A percentile compares a stretch with the other conserved stretches of the same genome.
phyloP scores from a whole-genome alignment of 2,888 invertebrate genomes.

The Ormyrus thymus region DNA sequence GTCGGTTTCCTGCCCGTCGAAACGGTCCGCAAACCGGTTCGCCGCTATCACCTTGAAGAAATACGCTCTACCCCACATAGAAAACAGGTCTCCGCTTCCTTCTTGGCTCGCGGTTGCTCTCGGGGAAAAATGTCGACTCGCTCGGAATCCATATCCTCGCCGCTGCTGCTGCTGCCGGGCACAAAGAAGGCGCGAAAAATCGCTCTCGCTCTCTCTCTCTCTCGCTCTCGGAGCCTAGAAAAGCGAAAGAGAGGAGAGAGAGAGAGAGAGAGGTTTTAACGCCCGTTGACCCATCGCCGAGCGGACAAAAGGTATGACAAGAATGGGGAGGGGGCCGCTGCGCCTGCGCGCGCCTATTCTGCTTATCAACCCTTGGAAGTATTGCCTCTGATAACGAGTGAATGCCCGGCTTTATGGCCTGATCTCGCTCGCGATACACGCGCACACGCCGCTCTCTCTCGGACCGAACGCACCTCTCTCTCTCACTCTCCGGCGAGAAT shows the following conservation, averaged over 20 bases:
- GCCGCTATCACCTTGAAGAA: background rate
- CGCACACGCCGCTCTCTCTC: conserved; percentile 19
- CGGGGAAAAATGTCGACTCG: background rate
- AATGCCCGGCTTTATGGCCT: conserved; percentile 70
- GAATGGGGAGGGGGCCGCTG: conserved; percentile 61
- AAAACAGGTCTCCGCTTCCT: conserved; percentile 18
- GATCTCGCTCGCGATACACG: conserved; percentile 67
- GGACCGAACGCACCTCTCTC: conserved; percentile 18
- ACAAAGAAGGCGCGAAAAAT: conserved; percentile 25
- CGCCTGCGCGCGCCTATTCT: conserved; percentile 63
- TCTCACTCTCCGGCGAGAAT: conserved; percentile 52
- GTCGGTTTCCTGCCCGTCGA: background rate
- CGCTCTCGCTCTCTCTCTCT: background rate
- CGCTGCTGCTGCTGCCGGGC: background rate
- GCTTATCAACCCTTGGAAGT: conserved; percentile 70
- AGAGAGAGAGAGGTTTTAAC: conserved; percentile 13
- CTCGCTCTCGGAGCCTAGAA: too few species aligned
- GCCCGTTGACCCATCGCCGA: conserved; percentile 59
- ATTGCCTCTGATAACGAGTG: conserved; percentile 69
- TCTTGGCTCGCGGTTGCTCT: background rate
- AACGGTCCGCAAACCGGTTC: background rate
- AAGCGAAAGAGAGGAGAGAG: too few species aligned
- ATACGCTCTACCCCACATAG: background rate
- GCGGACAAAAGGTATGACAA: conserved; percentile 67
- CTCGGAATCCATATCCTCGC: background rate